Conservation (phyloP, 2,797 vertebrate genomes). For the Cryptoprocta ferox region DNA sequence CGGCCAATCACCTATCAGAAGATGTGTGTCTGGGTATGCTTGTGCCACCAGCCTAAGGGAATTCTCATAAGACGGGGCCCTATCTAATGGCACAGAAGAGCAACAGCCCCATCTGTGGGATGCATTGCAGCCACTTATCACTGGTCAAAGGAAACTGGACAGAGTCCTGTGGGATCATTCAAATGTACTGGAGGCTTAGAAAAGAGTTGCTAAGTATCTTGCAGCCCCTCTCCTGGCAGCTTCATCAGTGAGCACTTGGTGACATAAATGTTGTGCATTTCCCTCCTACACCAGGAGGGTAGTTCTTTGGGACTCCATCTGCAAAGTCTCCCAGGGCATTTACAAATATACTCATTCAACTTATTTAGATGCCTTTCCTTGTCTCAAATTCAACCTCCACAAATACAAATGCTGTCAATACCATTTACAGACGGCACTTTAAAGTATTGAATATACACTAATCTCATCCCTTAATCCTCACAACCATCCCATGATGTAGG, state of each 20-base stretch:
- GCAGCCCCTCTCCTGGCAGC: not conserved
- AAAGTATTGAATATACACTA: accelerated
- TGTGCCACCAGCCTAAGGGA: not conserved
- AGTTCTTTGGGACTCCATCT: not conserved
- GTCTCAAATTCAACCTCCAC: not conserved
- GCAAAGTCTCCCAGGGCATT: not conserved
- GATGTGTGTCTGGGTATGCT: not conserved
- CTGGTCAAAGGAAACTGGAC: not conserved
- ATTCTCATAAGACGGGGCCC: not conserved
- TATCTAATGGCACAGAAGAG: not conserved
- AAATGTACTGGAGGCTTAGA: not conserved
- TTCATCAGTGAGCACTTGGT: not conserved
- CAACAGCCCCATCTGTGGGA: not conserved
- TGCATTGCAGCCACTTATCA: not conserved
- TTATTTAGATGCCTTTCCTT: not conserved
- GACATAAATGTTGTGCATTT: not conserved
- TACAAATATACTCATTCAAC: not conserved
- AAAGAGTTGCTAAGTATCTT: not conserved
- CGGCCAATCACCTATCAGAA: not conserved
- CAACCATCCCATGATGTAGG: not conserved
- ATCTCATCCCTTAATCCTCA: not conserved
- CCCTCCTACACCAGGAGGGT: not conserved
- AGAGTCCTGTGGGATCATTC: not conserved
- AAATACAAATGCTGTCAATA: not conserved
- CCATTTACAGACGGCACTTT: not conserved